These are phyloP conservation scores for Aphaenogaster ashmeadi DNA, from an alignment of 1,140 invertebrate genomes.

Conservation along the genomic window DNA sequence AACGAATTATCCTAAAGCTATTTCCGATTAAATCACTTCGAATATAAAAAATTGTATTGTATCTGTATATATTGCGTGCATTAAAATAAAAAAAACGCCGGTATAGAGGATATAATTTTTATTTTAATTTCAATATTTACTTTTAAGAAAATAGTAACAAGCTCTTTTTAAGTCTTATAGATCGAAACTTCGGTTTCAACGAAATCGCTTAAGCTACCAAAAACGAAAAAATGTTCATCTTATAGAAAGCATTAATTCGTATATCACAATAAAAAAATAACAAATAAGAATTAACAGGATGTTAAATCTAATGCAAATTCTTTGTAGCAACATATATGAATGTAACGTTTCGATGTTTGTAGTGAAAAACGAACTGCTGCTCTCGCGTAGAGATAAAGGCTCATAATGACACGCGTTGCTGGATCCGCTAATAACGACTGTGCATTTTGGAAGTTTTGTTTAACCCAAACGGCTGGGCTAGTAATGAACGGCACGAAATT, in stretches of 20 bases:
- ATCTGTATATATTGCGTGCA: background rate
- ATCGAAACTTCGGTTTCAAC: background rate
- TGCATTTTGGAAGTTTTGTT: slow-evolving; percentile 59
- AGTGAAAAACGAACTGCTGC: slow-evolving; percentile 4
- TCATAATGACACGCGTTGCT: background rate
- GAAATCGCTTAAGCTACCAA: background rate
- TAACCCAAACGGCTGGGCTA: slow-evolving; percentile 24
- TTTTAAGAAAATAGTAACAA: background rate
- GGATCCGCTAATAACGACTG: slow-evolving; percentile 56
- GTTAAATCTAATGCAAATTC: background rate
- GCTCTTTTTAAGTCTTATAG: background rate
- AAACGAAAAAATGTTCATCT: background rate
- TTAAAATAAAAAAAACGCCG: background rate
- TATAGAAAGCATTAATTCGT: background rate
- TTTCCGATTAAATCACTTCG: background rate
- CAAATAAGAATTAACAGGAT: background rate
- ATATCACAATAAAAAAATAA: background rate
- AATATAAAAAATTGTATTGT: slow-evolving; percentile 1
- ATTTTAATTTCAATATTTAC: background rate
- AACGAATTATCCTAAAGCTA: background rate
- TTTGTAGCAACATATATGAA: background rate
- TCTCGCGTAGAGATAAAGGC: background rate
- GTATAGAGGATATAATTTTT: background rate
- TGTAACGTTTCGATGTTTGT: background rate
- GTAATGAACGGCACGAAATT: slow-evolving; percentile 45